Base-by-base conservation (phyloP, 2,797 vertebrate genomes). In the Clarias platycephalus region DNA sequence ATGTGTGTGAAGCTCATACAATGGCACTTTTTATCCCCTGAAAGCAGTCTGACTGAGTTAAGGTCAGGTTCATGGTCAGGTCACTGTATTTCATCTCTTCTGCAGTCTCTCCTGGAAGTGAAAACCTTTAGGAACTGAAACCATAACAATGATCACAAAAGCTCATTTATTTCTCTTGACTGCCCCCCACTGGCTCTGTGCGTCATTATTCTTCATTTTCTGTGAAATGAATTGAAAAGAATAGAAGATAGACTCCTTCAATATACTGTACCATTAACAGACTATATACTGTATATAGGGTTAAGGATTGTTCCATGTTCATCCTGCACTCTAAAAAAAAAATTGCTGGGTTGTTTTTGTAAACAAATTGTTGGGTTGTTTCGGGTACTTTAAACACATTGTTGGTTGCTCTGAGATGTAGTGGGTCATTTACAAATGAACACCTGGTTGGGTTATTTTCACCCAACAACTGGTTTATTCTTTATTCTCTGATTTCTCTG, bases 171-270 rank as follows among this genome's bases (percentile, higher is more conserved):
- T 24, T 37, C 2, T 37, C 37, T 64, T 40, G 60, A 64, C 77
- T 64, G 77, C 60, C 77, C 60, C 77, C 77, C n/a, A 49, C 37
- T 79, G 77, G 77, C 60, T 60, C 24, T 49, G 44, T 28, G 71
- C 0, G 24, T 55, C 37, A 78, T 62, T 44, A 26, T 63, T n/a
- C 34, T 18, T 28, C 7, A 63, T 40, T 4, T 6, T 75, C n/a
- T 16, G 28, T 28, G 16, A 55, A 20, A 44, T 44, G 12, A 5
- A n/a, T 2, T n/a, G n/a, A 40, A 76, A 5, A 34, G 26, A 37
- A 13, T 37, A 24, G 26, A 5, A 64, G 12, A 64, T 7, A 28
- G 20, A 7, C 18, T 2, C 22, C 12, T 49, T 49, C 44, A 49
- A 10, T 49, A 10, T 12, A 49, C 44, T 10, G 44, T 49, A 49